Base-by-base conservation (phyloP, 2,113 vertebrate species). In the Perca fluviatilis region DNA sequence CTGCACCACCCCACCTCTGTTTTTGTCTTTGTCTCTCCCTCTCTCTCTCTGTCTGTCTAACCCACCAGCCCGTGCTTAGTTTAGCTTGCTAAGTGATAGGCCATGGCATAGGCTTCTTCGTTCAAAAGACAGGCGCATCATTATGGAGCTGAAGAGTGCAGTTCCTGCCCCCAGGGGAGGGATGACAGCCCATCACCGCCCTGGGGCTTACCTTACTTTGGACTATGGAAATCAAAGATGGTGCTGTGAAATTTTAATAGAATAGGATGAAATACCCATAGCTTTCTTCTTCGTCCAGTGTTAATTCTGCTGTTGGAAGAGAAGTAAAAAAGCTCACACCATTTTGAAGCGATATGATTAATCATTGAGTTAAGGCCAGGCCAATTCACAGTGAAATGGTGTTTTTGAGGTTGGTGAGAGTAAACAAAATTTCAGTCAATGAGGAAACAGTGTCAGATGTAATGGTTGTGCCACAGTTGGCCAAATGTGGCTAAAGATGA, bases 81-180 rank as follows among this genome's bases (percentile, higher is more conserved):
- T 95, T 91, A 85, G 91, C 88, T 91, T 75, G 83, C 90, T 94
- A 93, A 95, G 91, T 95, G 95, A 95, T 94, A 78, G 95, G 93
- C 91, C 84, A 46, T 92, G 92, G 90, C 94, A 95, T 79, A 71
- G 90, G 89, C 86, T 90, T 82, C 89, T 90, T 68, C 83, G 73
- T 92, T 94, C 92, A 92, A 93, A 91, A 94, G 92, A 92, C 92
- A 93, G 93, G 60, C 83, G 80, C 94, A 95, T 96, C 95, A 96
- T 95, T 95, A 95, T 92, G 84, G 83, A 86, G 91, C 91, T 92
- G 94, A 91, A 87, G 86, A 95, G 93, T 85, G 86, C 87, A 74
- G 91, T 74, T 80, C 76, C 86, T 93, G 92, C 92, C 94, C 94
- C 92, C 86, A 65, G 94, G 94, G 94, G 88, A 88, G 81, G 89